A percentile compares a stretch with the other conserved stretches of the same genome.
phyloP scores from a whole-genome alignment of 2,888 invertebrate genomes.

The Hirtodrosophila trivittata region DNA sequence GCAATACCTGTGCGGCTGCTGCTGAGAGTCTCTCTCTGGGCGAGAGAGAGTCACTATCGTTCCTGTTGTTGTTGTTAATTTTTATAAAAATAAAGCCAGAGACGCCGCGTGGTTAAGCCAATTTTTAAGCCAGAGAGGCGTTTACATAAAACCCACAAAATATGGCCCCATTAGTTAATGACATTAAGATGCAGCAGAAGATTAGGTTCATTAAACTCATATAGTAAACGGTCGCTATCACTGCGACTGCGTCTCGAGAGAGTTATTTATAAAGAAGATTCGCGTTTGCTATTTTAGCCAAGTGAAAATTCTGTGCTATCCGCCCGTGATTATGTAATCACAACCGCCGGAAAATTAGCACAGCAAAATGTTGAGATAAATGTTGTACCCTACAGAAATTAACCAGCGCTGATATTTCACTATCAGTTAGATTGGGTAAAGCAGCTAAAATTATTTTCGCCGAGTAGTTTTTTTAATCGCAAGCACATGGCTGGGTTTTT shows the following conservation, averaged over 20 bases:
- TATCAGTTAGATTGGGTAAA: slow-evolving; percentile 3
- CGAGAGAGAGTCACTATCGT: no score
- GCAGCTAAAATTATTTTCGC: no score
- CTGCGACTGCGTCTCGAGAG: slow-evolving; percentile 33
- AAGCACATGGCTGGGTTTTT: slow-evolving; percentile 68
- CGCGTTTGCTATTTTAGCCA: slow-evolving; percentile 61
- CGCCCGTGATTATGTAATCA: slow-evolving; percentile 54
- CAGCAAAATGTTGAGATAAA: slow-evolving; percentile 15
- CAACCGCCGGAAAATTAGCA: slow-evolving; percentile 52
- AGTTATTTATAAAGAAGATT: slow-evolving; percentile 62
- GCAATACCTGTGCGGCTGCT: slow-evolving; percentile 27
- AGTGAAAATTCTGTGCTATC: slow-evolving; percentile 43
- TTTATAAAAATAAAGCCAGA: slow-evolving; percentile 58
- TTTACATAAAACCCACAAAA: slow-evolving; percentile 35
- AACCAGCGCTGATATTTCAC: slow-evolving; percentile 16
- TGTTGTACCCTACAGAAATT: slow-evolving; percentile 17
- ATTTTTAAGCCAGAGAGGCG: slow-evolving; percentile 32
- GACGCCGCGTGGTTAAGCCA: slow-evolving; percentile 53
- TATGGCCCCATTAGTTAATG: neutral
- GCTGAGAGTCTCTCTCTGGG: slow-evolving; percentile 29
- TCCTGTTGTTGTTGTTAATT: slow-evolving; percentile 42
- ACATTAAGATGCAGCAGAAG: slow-evolving; percentile 9
- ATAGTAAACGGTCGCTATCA: slow-evolving; percentile 7
- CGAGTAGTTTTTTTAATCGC: no score
- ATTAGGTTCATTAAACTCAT: slow-evolving; percentile 51